phyloP scores from a whole-genome alignment of 2,113 vertebrate species.

The Hemiprocne comata region DNA sequence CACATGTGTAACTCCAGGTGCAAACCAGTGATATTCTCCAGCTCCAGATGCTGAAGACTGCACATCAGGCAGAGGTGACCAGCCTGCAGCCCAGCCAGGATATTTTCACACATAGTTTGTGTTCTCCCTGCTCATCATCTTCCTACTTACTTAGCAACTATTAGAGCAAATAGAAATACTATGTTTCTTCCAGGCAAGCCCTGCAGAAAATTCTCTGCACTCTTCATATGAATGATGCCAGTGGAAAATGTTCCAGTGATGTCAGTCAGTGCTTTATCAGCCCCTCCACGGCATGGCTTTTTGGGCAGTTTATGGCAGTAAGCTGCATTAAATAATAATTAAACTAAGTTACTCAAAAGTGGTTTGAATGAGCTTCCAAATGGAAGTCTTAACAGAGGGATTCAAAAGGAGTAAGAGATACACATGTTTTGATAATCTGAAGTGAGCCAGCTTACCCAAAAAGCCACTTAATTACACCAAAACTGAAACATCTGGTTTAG shows the following conservation, averaged over 20 bases:
- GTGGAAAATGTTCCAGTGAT: neutral
- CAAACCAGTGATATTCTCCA: neutral
- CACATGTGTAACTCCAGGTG: neutral
- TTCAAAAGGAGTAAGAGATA: constrained; percentile 27
- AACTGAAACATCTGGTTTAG: constrained; percentile 48
- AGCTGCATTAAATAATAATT: constrained; percentile 24
- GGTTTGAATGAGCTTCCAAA: constrained; percentile 34
- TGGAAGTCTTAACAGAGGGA: neutral
- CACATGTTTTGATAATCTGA: constrained; percentile 52
- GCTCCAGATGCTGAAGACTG: neutral
- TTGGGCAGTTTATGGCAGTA: neutral
- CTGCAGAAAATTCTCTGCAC: neutral
- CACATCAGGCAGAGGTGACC: neutral
- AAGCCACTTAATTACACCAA: constrained; percentile 51
- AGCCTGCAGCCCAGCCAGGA: neutral
- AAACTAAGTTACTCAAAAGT: constrained; percentile 30
- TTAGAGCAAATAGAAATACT: neutral
- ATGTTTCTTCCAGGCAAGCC: neutral
- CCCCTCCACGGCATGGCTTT: neutral
- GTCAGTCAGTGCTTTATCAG: neutral
- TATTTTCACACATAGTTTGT: neutral
- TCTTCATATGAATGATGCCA: neutral
- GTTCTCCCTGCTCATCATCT: neutral
- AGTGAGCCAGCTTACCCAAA: constrained; percentile 35
- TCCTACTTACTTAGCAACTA: neutral